Conservation (phyloP, 2,797 vertebrate genomes). For the Argyrosomus regius region DNA sequence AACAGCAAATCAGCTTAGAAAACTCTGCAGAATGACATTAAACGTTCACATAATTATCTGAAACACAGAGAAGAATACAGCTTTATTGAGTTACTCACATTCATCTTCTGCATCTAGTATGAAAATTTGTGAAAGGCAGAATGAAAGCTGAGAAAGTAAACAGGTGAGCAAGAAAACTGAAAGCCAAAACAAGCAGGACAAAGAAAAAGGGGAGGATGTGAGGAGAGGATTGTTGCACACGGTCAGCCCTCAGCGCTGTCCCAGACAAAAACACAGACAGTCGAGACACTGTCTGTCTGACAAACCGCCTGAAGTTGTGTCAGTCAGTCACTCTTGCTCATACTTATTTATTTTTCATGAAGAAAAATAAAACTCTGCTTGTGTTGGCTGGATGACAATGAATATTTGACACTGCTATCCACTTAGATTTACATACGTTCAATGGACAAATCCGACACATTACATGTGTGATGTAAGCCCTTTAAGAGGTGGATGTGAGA, state of each 20-base stretch:
- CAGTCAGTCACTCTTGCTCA: conserved; percentile 3
- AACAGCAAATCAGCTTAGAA: conserved; percentile 29
- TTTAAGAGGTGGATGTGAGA: background rate
- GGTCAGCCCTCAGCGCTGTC: conserved; percentile 50
- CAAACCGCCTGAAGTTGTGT: conserved; percentile 38
- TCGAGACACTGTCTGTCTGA: conserved; percentile 53
- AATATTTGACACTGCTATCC: conserved; percentile 9
- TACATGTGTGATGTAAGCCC: background rate
- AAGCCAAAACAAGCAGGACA: background rate
- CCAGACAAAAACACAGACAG: conserved; percentile 67
- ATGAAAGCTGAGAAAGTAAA: conserved; percentile 12
- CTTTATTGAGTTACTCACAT: background rate
- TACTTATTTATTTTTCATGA: conserved; percentile 34
- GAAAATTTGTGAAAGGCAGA: conserved; percentile 9
- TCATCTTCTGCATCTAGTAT: background rate
- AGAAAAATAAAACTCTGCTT: background rate
- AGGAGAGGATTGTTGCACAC: conserved; percentile 9
- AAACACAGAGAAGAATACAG: conserved; percentile 7
- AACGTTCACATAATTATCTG: conserved; percentile 24
- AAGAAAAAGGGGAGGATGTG: background rate
- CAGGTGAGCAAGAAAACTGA: background rate
- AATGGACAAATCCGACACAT: background rate
- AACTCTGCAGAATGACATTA: conserved; percentile 20
- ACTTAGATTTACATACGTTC: background rate
- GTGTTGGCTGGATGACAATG: conserved; percentile 10